These are phyloP conservation scores for Glyptemys insculpta DNA, from an alignment of 2,797 vertebrate genomes.

Conservation along the genomic window DNA sequence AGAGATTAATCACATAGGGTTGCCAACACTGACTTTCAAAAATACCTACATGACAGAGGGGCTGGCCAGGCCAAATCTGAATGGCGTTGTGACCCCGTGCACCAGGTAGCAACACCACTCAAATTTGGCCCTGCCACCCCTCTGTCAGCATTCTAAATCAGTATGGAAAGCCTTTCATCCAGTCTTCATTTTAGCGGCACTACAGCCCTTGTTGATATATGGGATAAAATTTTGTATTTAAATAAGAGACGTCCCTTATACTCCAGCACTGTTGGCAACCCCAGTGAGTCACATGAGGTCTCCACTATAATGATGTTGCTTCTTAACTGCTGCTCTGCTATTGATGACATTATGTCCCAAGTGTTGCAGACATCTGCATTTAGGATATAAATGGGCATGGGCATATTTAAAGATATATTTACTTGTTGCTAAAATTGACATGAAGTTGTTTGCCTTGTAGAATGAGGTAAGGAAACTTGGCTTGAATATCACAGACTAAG, in stretches of 20 bases:
- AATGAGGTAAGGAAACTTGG: constrained; percentile 49
- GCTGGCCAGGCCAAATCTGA: too few species aligned
- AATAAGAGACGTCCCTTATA: too few species aligned
- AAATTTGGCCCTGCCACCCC: background rate
- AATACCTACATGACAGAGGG: too few species aligned
- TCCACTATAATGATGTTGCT: background rate
- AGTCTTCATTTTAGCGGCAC: background rate
- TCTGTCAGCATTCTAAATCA: background rate
- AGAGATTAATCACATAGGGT: too few species aligned
- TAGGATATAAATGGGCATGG: constrained; percentile 52
- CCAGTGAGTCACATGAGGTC: background rate
- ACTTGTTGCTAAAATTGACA: constrained; percentile 67
- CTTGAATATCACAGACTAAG: constrained; percentile 60
- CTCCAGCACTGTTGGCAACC: too few species aligned
- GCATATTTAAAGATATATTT: constrained; percentile 61
- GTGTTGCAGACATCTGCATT: constrained; percentile 49
- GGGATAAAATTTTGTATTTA: too few species aligned
- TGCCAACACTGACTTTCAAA: too few species aligned
- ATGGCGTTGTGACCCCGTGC: too few species aligned
- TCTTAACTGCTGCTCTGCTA: background rate
- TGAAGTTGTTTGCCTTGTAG: constrained; percentile 59
- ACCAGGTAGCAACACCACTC: background rate
- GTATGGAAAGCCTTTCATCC: background rate
- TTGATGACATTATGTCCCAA: background rate
- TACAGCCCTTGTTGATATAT: too few species aligned